A percentile compares a stretch with the other conserved stretches of the same genome.
Evolutionary conservation across 2,113 vertebrate genomes (phyloP).

Genomic region (Pelvicachromis taeniatus): DNA sequence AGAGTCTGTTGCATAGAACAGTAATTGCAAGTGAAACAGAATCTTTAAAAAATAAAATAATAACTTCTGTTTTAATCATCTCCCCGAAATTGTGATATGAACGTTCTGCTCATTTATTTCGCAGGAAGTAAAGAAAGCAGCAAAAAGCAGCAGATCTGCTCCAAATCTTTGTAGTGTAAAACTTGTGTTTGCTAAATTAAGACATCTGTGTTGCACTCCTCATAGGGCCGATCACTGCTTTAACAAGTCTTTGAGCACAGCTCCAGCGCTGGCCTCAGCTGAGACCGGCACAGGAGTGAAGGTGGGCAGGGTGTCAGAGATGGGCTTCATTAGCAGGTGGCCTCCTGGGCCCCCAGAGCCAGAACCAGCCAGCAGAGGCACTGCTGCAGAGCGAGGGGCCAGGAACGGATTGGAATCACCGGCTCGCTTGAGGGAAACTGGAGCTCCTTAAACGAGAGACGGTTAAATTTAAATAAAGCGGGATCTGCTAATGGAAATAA

Average conservation of each 20-base stretch:
- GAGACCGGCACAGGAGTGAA: conserved; percentile 93
- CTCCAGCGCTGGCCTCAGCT: conserved; percentile 84
- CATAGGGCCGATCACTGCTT: conserved; percentile 75
- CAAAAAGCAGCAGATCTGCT: not conserved
- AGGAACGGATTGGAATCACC: conserved; percentile 85
- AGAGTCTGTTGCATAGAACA: conserved; percentile 52
- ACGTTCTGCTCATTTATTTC: not conserved
- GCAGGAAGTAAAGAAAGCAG: not conserved
- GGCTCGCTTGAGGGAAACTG: conserved; percentile 67
- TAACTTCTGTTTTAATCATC: not conserved
- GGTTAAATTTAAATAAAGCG: not conserved
- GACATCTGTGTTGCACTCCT: conserved; percentile 19
- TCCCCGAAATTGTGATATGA: not conserved
- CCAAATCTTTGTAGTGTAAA: conserved; percentile 16
- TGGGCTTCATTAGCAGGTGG: conserved; percentile 94
- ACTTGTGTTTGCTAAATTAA: conserved; percentile 12
- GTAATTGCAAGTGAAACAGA: not conserved
- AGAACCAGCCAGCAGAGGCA: conserved; percentile 77
- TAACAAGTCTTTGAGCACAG: conserved; percentile 89
- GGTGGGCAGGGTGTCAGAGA: conserved; percentile 85
- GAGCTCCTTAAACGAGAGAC: conserved; percentile 17
- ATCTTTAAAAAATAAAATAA: not conserved
- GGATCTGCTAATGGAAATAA: not conserved
- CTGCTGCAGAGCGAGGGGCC: conserved; percentile 90
- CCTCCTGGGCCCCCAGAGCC: conserved; percentile 64